Evolutionary conservation across 2,888 invertebrate species (phyloP), one percentile per base, ranked within the genome.

Genomic region (Eristalinus sepulchralis): DNA sequence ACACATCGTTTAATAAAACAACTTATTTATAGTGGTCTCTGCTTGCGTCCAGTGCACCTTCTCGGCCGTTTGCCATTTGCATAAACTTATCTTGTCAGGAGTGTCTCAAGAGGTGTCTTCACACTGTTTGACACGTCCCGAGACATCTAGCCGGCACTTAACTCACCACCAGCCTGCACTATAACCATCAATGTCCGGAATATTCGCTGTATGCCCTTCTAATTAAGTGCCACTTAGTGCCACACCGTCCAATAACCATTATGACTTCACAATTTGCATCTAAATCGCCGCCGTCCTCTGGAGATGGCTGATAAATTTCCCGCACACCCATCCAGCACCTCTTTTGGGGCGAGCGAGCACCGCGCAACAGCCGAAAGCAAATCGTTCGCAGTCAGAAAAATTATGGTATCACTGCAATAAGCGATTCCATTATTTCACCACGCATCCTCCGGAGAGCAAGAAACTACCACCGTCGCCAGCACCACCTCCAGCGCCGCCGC

Each of bases 201-300:
- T 24, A 13, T 24, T 57, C 57, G 5, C 57, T 57, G 47, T 57
- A 57, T 22, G 33, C 20, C n/a, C 1, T 57, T 47, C 70, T 78
- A 86, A 86, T 86, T 78, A 82, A 86, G 82, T 79, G 70, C 73
- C 82, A 75, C 73, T 86, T 78, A 86, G 67, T 71, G 73, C 75
- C 78, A 79, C 70, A 75, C 86, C 78, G 55, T 62, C 66, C 78
- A 78, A 86, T 86, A 75, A 86, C 75, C 78, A 75, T 83, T 75
- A 86, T 63, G 62, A 47, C 27, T 57, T 63, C 57, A 71, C 66
- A 82, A 83, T 83, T 86, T 82, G 75, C 86, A 86, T 86, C 57
- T 79, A 83, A 86, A 86, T 79, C 70, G 83, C 78, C 82, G 62
- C 75, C 63, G 73, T 77, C 76, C 36, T 66, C 27, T 17, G 36